These are phyloP conservation scores for Coranthus polyacanthus DNA, from an alignment of 2,797 vertebrate genomes.

Conservation along the genomic window DNA sequence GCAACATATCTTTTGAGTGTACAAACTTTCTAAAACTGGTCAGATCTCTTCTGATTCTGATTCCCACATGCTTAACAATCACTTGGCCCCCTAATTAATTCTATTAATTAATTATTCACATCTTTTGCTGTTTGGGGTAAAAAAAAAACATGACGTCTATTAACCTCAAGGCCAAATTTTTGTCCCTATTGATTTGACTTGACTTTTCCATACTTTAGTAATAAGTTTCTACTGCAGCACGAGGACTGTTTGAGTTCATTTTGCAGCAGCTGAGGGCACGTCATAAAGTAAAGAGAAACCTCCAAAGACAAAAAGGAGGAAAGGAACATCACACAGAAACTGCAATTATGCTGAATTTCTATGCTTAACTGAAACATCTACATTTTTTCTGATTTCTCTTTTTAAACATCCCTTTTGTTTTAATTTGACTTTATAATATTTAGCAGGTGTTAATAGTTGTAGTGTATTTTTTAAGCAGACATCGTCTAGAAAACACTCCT, in stretches of 20 bases:
- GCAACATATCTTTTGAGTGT: constrained; percentile 1
- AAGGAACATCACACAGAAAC: no score
- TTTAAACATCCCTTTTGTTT: no score
- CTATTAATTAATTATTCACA: constrained; percentile 9
- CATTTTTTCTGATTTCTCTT: no score
- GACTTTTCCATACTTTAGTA: background rate
- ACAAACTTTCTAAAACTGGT: constrained; percentile 2
- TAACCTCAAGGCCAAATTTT: background rate
- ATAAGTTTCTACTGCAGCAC: background rate
- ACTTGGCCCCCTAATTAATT: background rate
- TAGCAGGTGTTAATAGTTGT: no score
- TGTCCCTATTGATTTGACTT: background rate
- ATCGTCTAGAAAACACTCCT: no score
- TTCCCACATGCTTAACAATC: background rate
- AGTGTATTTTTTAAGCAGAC: no score
- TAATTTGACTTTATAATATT: no score
- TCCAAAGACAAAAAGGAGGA: background rate
- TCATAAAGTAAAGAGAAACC: background rate
- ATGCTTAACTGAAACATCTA: no score
- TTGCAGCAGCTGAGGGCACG: background rate
- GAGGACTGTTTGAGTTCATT: background rate
- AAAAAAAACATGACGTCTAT: constrained; percentile 1
- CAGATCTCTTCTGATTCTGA: background rate
- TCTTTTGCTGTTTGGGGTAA: constrained; percentile 7
- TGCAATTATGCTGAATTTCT: no score